These are phyloP conservation scores for Aurelia sp. DNA, from an alignment of 30 jellyfish, hydroid and myxozoan species.

Conservation along the genomic window DNA sequence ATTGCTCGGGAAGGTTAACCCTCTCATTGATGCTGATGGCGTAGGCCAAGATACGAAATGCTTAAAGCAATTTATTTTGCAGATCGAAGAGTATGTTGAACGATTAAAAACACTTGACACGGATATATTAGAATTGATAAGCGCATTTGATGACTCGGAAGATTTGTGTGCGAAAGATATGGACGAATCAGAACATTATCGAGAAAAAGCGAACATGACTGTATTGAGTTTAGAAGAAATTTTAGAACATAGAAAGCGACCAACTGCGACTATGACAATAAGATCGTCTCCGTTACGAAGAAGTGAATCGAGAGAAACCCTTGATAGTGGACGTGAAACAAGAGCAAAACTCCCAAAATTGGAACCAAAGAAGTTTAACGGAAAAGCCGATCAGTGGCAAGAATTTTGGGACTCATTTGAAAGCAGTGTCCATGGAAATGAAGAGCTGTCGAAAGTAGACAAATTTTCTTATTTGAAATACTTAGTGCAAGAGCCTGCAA, in stretches of 20 bases:
- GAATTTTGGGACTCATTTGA: conserved; percentile 18
- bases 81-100: neutral
- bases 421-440: conserved; percentile 4
- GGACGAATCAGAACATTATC: neutral
- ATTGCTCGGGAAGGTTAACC: too few relatives aligned
- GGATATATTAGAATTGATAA: neutral
- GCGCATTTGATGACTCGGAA: neutral
- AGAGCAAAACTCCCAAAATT: conserved; percentile 2
- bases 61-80: neutral
- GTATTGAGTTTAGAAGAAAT: neutral
- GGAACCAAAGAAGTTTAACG: conserved; percentile 19
- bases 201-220: neutral
- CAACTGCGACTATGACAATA: neutral
- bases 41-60: neutral
- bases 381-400: conserved; percentile 3
- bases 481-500: conserved; percentile 25
- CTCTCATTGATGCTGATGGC: too few relatives aligned
- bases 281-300: neutral
- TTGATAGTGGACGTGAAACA: neutral
- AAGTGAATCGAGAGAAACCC: neutral
- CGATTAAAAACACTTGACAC: neutral
- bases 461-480: conserved; percentile 6
- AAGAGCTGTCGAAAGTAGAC: neutral
- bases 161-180: neutral
- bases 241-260: neutral